Base-by-base conservation (phyloP, 2,797 vertebrate species). In the Lutjanus argentimaculatus region DNA sequence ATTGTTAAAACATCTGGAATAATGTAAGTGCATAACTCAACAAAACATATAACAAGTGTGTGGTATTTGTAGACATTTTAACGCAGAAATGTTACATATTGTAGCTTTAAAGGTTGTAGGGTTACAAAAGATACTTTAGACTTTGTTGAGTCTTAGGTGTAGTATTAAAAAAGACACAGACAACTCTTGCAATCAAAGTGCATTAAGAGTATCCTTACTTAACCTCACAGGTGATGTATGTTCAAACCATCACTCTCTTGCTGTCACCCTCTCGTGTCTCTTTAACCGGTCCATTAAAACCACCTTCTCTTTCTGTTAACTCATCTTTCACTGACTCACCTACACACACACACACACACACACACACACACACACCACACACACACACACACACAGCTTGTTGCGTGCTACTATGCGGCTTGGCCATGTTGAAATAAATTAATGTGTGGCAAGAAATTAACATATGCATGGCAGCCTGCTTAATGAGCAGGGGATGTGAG, bases 401-500 rank as follows among this genome's bases (percentile, higher is more conserved):
- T 64, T 42, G 56, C 51, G 1, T 68, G 80, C 15, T 15, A n/a
- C 6, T 21, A 6, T 25, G 55, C 61, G 56, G 66, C 25, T 66
- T 61, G 25, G 46, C 64, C 55, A 67, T 49, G 42, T 30, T 79
- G 53, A 78, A 69, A 55, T 65, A 48, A 72, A 66, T 25, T 12
- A 52, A 53, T 7, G 19, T 73, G 59, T 65, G 67, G 52, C 36
- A 74, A 46, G 55, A 75, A 55, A 67, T 79, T 25, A 75, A 43
- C 62, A 73, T 14, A 16, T 67, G 62, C 72, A 51, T 79, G 72
- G 67, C 51, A 25, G 46, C 52, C 40, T 66, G 22, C 19, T 52
- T 48, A 70, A 66, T 66, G 64, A 73, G 22, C 6, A 16, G 13
- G 22, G 0, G 30, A 6, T 46, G 0, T 62, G 63, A 19, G 55